Evolutionary conservation across 1,140 invertebrate genomes (phyloP), one percentile per base, ranked within the genome.

Genomic region (Papilio polyxenes): DNA sequence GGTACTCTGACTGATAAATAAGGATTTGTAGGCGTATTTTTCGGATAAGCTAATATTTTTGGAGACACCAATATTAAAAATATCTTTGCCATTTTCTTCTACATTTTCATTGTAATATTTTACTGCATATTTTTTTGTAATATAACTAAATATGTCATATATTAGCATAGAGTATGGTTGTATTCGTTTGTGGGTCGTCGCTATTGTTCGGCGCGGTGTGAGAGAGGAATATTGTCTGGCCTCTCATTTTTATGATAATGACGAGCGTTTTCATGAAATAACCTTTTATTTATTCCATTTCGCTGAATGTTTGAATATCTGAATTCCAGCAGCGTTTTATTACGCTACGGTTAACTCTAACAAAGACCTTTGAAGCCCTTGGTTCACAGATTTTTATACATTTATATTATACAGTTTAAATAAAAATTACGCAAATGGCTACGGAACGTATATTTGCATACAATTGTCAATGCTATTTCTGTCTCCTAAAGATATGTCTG

Each of bases 231-330:
- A 76, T 31, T 53, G 75, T 76, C 65, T 72, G 65, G 65, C 65
- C 65, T 69, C 62, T 76, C 75, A 76, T 76, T 51, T 76, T 76
- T 76, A 76, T 76, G 75, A 49, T 76, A 76, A 76, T 76, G n/a
- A 51, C 17, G 17, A 37, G 74, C 17, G 13, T 49, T 65, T 65
- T 65, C 15, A 31, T 48, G 77, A 65, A 65, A 62, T 79, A 79
- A 65, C 31, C 37, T 62, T n/a, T 44, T 40, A 79, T 79, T 79
- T 79, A 79, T 79, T 79, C 77, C 31, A 56, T 62, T 62, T 79
- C 53, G 40, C 77, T 10, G 53, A 62, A 48, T 44, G 31, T 15
- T 49, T 75, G 74, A 75, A 59, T 79, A 79, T 79, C 77, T 79
- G 56, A 40, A 62, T 79, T 49, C 59, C 56, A 79, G 77, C 6